phyloP scores from a whole-genome alignment of 2,888 invertebrate species.

The Eilema sororculum region DNA sequence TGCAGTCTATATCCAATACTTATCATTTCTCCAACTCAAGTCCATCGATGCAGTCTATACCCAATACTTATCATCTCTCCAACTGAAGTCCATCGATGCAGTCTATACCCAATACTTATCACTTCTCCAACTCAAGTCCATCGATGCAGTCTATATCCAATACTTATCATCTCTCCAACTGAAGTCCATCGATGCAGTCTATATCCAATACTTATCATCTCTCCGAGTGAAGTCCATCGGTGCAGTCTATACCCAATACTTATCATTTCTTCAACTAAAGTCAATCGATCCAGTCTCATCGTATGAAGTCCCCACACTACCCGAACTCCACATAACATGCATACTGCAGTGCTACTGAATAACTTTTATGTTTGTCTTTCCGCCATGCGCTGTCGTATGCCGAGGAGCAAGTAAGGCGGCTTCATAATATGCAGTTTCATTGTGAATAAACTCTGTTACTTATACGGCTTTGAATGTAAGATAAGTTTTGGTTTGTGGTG shows the following conservation, averaged over 20 bases:
- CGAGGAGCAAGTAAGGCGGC: constrained; percentile 36
- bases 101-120: too few species aligned
- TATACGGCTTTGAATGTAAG: not conserved
- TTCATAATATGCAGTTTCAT: constrained; percentile 17
- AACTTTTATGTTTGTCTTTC: constrained; percentile 49
- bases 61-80: too few species aligned
- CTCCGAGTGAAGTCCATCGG: too few species aligned
- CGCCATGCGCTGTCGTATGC: constrained; percentile 24
- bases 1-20: too few species aligned
- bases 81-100: too few species aligned
- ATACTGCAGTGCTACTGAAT: constrained; percentile 43
- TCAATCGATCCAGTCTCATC: constrained; percentile 12
- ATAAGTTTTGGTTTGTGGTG: not conserved
- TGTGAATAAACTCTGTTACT: constrained; percentile 8
- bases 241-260: not conserved
- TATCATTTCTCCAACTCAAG: too few species aligned
- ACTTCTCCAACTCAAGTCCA: too few species aligned
- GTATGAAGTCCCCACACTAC: constrained; percentile 15
- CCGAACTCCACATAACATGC: constrained; percentile 32
- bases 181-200: too few species aligned
- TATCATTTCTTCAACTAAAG: constrained; percentile 1
- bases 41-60: too few species aligned
- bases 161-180: too few species aligned
- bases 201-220: too few species aligned
- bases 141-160: too few species aligned